phyloP scores from a whole-genome alignment of 2,888 invertebrate genomes.

The Epinotia nisella region DNA sequence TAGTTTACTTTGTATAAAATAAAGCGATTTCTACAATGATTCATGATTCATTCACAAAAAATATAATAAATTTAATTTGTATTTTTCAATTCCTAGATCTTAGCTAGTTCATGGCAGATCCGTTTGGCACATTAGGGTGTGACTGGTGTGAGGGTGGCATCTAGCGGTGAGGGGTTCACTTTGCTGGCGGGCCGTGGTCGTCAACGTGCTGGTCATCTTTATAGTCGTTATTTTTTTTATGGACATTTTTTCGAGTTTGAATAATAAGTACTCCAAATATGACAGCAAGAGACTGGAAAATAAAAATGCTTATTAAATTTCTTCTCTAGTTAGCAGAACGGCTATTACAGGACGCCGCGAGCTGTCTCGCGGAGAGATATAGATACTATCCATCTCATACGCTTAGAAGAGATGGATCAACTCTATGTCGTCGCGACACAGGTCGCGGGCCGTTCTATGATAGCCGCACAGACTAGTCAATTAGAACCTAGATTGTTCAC shows the following conservation, averaged over 20 bases:
- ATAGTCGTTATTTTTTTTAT: background rate
- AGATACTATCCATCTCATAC: too few relatives aligned
- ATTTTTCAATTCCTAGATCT: slow-evolving; percentile 36
- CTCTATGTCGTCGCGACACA: too few relatives aligned
- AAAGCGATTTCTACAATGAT: slow-evolving; percentile 52
- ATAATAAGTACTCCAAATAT: background rate
- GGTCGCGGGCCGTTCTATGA: too few relatives aligned
- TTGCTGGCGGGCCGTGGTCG: background rate
- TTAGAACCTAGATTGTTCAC: too few relatives aligned
- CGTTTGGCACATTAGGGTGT: slow-evolving; percentile 31
- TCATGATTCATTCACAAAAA: too few relatives aligned
- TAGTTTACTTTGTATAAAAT: slow-evolving; percentile 40
- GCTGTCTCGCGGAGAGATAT: too few relatives aligned
- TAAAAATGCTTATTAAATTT: background rate
- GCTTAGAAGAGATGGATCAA: too few relatives aligned
- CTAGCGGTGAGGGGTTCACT: background rate
- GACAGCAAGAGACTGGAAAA: background rate
- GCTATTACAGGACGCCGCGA: too few relatives aligned
- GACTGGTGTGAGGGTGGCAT: background rate
- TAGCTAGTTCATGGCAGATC: slow-evolving; percentile 13
- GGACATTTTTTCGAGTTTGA: background rate
- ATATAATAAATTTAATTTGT: slow-evolving; percentile 44
- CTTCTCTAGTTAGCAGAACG: too few relatives aligned
- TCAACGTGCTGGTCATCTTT: background rate
- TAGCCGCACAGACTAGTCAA: too few relatives aligned